Evolutionary conservation across 2,113 vertebrate genomes (phyloP).

Genomic region (Lasiurus cinereus): DNA sequence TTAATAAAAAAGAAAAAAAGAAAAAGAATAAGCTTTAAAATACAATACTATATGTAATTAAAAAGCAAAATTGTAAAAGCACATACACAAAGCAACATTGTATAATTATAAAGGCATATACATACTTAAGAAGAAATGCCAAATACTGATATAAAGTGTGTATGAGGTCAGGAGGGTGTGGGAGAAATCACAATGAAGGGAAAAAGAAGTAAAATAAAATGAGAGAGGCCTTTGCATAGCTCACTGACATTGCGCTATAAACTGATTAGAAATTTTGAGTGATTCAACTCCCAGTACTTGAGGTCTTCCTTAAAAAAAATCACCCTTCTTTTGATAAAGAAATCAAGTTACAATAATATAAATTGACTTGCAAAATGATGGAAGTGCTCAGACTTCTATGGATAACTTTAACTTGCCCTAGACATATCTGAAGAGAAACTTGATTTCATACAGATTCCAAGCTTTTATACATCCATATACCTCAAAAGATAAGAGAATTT

Average conservation of each 20-base stretch:
- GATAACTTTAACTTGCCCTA: constrained; percentile 46
- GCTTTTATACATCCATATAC: constrained; percentile 62
- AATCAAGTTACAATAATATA: constrained; percentile 29
- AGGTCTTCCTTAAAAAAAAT: constrained; percentile 8
- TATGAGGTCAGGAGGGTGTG: neutral
- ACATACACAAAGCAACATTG: neutral
- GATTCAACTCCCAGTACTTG: neutral
- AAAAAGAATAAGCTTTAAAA: neutral
- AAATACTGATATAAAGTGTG: neutral
- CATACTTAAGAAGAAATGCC: neutral
- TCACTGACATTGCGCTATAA: neutral
- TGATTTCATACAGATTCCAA: constrained; percentile 65
- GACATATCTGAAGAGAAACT: constrained; percentile 46
- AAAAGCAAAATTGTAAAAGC: constrained; percentile 34
- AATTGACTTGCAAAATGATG: constrained; percentile 49
- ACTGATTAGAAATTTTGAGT: constrained; percentile 6
- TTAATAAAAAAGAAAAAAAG: neutral
- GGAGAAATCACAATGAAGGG: neutral
- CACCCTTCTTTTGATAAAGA: neutral
- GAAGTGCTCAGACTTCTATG: neutral
- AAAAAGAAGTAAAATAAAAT: constrained; percentile 27
- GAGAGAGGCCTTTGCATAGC: neutral
- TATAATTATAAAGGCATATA: constrained; percentile 33
- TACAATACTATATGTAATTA: constrained; percentile 2
- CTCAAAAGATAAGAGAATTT: constrained; percentile 57